Conservation (phyloP, 2,113 vertebrate species). For the Odocoileus virginianus region DNA sequence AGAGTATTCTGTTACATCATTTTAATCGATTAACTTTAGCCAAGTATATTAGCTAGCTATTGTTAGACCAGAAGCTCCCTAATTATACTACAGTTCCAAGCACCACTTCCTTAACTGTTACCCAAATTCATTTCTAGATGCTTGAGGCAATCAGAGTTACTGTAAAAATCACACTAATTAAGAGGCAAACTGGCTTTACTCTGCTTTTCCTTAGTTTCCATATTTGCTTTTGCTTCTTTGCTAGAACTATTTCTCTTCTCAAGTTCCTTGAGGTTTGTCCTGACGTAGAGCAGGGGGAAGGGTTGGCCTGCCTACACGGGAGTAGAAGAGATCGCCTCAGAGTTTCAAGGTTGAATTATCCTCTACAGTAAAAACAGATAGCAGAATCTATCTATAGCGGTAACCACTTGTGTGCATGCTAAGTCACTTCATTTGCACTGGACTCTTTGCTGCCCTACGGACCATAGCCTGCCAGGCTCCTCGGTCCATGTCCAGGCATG, state of each 20-base stretch:
- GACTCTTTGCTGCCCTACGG: neutral
- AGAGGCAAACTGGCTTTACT: neutral
- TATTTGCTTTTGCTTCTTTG: neutral
- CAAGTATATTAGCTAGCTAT: neutral
- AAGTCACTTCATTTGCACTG: neutral
- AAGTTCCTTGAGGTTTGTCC: constrained; percentile 14
- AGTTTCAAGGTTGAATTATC: neutral
- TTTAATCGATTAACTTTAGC: constrained; percentile 13
- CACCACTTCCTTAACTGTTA: neutral
- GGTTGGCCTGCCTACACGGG: neutral
- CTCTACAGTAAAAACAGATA: neutral
- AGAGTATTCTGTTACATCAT: neutral
- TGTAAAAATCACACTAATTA: constrained; percentile 41
- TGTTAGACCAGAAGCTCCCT: constrained; percentile 1
- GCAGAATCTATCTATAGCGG: neutral
- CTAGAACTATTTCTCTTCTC: neutral
- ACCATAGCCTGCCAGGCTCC: neutral
- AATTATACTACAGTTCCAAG: neutral
- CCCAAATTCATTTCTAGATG: constrained; percentile 2
- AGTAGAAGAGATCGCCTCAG: neutral
- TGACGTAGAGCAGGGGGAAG: neutral
- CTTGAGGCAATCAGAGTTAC: neutral
- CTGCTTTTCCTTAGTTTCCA: neutral
- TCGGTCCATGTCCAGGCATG: neutral
- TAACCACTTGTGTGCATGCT: neutral